Conservation (phyloP, 2,113 vertebrate genomes). For the Myrmecobius fasciatus region DNA sequence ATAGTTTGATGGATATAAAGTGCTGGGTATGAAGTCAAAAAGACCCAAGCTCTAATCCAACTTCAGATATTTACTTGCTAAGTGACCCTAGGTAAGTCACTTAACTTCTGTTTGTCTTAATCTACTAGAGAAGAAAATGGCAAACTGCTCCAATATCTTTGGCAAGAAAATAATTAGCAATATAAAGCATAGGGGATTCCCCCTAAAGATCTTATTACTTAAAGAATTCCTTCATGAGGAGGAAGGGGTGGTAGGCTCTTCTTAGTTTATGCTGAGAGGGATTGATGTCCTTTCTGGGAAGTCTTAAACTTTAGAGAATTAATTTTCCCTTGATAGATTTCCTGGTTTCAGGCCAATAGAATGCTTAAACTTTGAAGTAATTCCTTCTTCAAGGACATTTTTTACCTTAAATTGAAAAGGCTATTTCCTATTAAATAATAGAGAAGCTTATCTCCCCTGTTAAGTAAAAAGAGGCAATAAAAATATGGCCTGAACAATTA, state of each 20-base stretch:
- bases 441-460: background rate
- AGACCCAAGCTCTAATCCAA: too few relatives aligned
- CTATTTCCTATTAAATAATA: background rate
- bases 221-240: too few relatives aligned
- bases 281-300: background rate
- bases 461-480: background rate
- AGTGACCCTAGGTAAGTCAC: too few relatives aligned
- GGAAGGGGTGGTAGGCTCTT: accelerated
- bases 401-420: background rate
- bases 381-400: background rate
- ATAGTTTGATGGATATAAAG: too few relatives aligned
- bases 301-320: too few relatives aligned
- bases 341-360: background rate
- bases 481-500: background rate
- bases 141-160: too few relatives aligned
- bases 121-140: too few relatives aligned
- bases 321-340: background rate
- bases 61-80: too few relatives aligned
- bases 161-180: background rate
- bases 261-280: background rate
- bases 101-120: too few relatives aligned
- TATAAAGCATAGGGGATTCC: background rate
- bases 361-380: background rate
- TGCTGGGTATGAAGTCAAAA: too few relatives aligned
- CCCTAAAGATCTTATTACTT: background rate